Evolutionary conservation across 1,140 invertebrate genomes (phyloP).

Genomic region (Zaprionus taronus): DNA sequence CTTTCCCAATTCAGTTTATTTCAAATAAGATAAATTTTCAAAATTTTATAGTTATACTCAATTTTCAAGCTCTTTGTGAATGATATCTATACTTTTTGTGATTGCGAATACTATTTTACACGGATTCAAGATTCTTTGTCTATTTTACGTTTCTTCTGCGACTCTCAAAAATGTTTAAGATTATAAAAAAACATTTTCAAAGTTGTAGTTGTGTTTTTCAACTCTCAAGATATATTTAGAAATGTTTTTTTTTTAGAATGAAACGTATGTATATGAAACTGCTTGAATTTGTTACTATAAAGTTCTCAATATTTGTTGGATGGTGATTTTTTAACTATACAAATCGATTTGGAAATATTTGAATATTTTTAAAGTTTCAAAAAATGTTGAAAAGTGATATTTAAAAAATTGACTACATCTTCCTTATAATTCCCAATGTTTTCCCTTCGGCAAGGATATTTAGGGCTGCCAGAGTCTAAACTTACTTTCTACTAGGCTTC

Average conservation of each 20-base stretch:
- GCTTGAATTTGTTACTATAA: too few relatives aligned
- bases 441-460: constrained; percentile 38
- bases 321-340: not conserved
- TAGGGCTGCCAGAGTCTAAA: not conserved
- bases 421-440: not conserved
- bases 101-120: too few relatives aligned
- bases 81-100: too few relatives aligned
- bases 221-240: not conserved
- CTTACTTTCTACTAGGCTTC: not conserved
- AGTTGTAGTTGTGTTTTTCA: not conserved
- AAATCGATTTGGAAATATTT: not conserved
- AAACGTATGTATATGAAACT: not conserved
- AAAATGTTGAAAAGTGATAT: not conserved
- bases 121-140: too few relatives aligned
- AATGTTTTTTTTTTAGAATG: not conserved
- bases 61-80: too few relatives aligned
- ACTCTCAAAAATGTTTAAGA: not conserved
- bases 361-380: not conserved
- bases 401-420: not conserved
- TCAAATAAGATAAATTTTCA: too few relatives aligned
- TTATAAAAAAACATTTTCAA: not conserved
- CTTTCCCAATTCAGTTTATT: too few relatives aligned
- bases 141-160: too few relatives aligned
- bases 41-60: too few relatives aligned
- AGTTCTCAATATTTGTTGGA: too few relatives aligned